These are phyloP conservation scores for Alsophila aescularia DNA, from an alignment of 2,888 invertebrate genomes.

Conservation along the genomic window DNA sequence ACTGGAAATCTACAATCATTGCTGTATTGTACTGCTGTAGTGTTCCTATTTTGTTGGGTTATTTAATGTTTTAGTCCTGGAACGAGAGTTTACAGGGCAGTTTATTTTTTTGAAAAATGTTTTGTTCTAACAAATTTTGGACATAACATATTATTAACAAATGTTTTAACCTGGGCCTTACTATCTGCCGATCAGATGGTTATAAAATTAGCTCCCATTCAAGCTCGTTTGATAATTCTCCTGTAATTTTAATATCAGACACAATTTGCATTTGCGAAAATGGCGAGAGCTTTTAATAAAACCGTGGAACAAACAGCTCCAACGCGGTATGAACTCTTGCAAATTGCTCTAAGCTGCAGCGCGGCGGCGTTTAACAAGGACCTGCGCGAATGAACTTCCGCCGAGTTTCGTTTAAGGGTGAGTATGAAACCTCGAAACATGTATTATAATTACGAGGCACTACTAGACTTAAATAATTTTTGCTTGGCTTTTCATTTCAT, in stretches of 20 bases:
- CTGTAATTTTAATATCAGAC: conserved; percentile 64
- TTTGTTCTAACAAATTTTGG: too few species aligned
- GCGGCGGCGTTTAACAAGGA: conserved; percentile 75
- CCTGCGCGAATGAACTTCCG: conserved; percentile 71
- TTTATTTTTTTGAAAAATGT: too few species aligned
- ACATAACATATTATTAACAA: too few species aligned
- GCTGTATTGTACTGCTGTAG: too few species aligned
- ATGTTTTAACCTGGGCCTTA: too few species aligned
- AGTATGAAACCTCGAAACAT: not conserved
- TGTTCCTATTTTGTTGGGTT: too few species aligned
- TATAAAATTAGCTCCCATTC: conserved; percentile 12
- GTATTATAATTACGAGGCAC: not conserved
- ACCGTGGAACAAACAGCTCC: conserved; percentile 69
- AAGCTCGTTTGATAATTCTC: conserved; percentile 24
- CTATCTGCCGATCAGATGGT: not conserved
- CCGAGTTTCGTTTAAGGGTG: conserved; percentile 62
- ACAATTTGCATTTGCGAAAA: conserved; percentile 67
- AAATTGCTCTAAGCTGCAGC: conserved; percentile 79
- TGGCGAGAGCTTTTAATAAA: conserved; percentile 72
- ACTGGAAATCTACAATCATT: too few species aligned
- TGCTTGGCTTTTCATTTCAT: too few species aligned
- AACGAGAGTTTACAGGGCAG: too few species aligned
- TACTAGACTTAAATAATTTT: too few species aligned
- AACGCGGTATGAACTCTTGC: conserved; percentile 74
- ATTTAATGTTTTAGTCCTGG: too few species aligned